A percentile compares a stretch with the other conserved stretches of the same genome.
Evolutionary conservation across 2,888 invertebrate genomes (phyloP).

Genomic region (Gerris lacustris): DNA sequence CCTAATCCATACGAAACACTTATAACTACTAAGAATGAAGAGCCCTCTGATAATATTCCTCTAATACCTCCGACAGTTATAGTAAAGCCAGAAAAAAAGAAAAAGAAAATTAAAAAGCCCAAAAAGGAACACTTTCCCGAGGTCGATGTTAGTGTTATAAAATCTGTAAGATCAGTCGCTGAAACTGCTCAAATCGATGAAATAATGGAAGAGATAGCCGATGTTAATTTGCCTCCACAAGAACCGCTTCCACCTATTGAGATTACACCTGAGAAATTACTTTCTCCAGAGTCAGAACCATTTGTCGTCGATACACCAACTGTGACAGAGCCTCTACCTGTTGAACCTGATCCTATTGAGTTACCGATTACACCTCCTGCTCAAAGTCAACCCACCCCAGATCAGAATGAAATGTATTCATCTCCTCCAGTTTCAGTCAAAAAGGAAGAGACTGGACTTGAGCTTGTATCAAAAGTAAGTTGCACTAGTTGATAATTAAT

Average conservation of each 20-base stretch:
- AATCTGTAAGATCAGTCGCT: background rate
- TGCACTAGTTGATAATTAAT: background rate
- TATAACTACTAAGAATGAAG: background rate
- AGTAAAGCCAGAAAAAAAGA: conserved; percentile 1
- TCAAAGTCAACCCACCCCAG: background rate
- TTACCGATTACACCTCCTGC: background rate
- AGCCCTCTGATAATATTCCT: background rate
- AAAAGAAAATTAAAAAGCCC: background rate
- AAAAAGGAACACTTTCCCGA: background rate
- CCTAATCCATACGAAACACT: background rate
- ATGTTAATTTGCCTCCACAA: no score
- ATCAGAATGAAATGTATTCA: background rate
- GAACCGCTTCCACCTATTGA: no score
- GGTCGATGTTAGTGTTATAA: background rate
- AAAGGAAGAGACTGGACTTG: background rate
- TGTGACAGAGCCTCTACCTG: no score
- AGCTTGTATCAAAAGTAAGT: background rate
- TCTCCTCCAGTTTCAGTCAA: background rate
- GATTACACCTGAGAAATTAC: no score
- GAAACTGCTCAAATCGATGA: no score
- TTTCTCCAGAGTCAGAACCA: no score
- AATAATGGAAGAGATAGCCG: no score
- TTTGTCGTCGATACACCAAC: no score
- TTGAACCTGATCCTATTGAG: no score
- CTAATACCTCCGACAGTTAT: background rate